Base-by-base conservation (phyloP, 2,888 invertebrate species). In the Dicyrtoma fusca region DNA sequence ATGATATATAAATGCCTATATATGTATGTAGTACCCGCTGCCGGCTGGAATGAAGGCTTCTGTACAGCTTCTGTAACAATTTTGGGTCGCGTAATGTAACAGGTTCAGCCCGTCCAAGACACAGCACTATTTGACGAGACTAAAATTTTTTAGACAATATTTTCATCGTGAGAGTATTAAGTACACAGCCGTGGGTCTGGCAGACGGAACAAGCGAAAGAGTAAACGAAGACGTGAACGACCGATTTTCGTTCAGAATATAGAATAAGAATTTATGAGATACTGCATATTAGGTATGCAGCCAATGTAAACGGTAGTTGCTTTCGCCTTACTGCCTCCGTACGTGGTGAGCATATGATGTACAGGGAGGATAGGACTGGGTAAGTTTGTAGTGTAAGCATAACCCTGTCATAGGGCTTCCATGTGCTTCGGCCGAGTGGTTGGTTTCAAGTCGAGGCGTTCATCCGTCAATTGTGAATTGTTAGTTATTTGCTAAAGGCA, bases 381-480 rank as follows among this genome's bases (percentile, higher is more conserved):
- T 57, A 25, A 25, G 21, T 57, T 21, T 23, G 57, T 57, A 21
- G 26, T 57, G 57, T 57, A n/a, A 57, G 23, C 57, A 57, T 34
- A 34, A 34, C 34, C 34, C 3, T 34, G 34, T 8, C 34, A 34
- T 34, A 23, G 53, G 53, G 53, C 19, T 23, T 25, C 57, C 57
- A 57, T 57, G 57, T 57, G 57, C 57, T 57, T 57, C 57, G 23
- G 14, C 57, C 57, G 57, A 57, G 57, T 57, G 57, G 57, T 57
- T 57, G 57, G 57, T 57, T 51, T 8, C 65, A 25, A 26, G 23
- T 51, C 65, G 64, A 78, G 76, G 78, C 78, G 78, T 76, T 78
- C 78, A 76, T 73, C 78, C 76, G 74, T 75, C 72, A 76, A 76
- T 72, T 73, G 75, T 76, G 62, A 69, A 62, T 68, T 73, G 73